These are phyloP conservation scores for Stichodactyla helianthus DNA, from an alignment of 64 coral and sea anemone species.

Conservation along the genomic window DNA sequence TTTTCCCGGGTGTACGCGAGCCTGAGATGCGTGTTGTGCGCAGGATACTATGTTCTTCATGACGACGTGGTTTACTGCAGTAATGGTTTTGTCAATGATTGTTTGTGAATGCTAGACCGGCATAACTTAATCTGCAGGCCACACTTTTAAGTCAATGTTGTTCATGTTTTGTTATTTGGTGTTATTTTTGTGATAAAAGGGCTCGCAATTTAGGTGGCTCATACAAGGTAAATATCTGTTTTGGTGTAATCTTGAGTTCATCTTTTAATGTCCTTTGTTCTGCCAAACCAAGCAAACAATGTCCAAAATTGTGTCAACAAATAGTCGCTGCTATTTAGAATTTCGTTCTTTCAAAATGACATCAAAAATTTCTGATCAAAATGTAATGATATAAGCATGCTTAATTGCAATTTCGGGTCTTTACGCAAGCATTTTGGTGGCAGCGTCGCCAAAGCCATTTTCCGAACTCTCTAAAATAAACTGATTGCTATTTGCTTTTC, in stretches of 20 bases:
- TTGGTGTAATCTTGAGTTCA: neutral
- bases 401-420: neutral
- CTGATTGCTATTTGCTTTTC: neutral
- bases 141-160: neutral
- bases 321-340: neutral
- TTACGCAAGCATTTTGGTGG: neutral
- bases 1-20: neutral
- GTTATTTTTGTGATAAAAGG: neutral
- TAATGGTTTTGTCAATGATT: neutral
- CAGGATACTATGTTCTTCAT: neutral
- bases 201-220: neutral
- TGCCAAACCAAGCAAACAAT: neutral
- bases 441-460: neutral
- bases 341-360: neutral
- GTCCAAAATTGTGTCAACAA: neutral
- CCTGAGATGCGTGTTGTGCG: neutral
- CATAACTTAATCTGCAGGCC: neutral
- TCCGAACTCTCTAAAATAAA: neutral
- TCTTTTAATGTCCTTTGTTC: constrained; percentile 2
- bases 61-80: neutral
- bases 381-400: neutral
- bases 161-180: neutral
- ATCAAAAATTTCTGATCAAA: neutral
- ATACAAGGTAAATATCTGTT: neutral
- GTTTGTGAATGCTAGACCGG: neutral